Conservation (phyloP, 2,888 invertebrate genomes). For the Drosophila affinis region DNA sequence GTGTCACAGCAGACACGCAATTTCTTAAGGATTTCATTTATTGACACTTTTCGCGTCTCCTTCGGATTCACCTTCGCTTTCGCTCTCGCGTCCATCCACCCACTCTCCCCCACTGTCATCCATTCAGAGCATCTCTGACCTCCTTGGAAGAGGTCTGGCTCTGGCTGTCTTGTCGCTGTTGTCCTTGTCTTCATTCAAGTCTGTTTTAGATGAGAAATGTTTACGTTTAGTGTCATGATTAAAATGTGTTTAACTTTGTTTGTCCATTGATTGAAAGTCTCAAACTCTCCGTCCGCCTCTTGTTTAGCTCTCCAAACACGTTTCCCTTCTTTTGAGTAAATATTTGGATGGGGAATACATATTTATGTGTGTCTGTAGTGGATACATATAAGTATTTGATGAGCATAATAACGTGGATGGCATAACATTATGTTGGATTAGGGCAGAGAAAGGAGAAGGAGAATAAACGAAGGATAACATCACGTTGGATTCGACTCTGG, state of each 20-base stretch:
- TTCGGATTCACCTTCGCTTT: conserved; percentile 49
- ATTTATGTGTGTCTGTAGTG: neutral
- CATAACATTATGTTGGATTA: neutral
- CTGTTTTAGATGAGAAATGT: conserved; percentile 69
- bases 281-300: conserved; percentile 20
- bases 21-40: conserved; percentile 79
- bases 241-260: conserved; percentile 79
- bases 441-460: too few relatives aligned
- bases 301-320: conserved; percentile 25
- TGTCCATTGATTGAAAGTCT: conserved; percentile 71
- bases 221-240: conserved; percentile 73
- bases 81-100: conserved; percentile 32
- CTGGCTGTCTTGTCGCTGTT: conserved; percentile 8
- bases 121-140: conserved; percentile 19
- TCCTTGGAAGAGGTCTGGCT: neutral
- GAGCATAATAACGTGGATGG: conserved; percentile 23
- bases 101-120: conserved; percentile 1
- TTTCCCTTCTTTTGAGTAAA: conserved; percentile 31
- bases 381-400: conserved; percentile 1
- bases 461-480: too few relatives aligned
- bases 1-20: conserved; percentile 66
- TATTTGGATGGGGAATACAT: conserved; percentile 22
- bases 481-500: neutral
- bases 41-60: conserved; percentile 72
- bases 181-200: conserved; percentile 28